Evolutionary conservation across 1,140 invertebrate species (phyloP).

Genomic region (silkworm (Bombyx mori)): DNA sequence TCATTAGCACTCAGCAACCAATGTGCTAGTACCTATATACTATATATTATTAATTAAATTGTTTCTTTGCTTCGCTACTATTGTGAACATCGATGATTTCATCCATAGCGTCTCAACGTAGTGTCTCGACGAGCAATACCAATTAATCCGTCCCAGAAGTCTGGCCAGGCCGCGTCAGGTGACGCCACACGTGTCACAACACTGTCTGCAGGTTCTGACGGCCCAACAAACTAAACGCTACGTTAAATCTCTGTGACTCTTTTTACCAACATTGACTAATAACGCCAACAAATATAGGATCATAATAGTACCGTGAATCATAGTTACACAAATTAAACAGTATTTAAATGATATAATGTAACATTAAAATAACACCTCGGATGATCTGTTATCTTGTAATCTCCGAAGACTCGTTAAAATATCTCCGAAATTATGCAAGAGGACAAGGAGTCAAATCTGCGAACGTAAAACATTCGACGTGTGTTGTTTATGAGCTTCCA

Average conservation of each 20-base stretch:
- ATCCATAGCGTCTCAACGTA: conserved; percentile 15
- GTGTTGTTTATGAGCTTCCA: conserved; percentile 47
- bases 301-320: not conserved
- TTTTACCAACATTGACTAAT: not conserved
- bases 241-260: too few relatives aligned
- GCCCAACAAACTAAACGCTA: not conserved
- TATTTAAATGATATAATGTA: too few relatives aligned
- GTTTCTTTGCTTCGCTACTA: conserved; percentile 12
- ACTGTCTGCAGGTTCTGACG: conserved; percentile 1
- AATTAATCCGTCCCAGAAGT: conserved; percentile 24
- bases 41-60: not conserved
- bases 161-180: conserved; percentile 12
- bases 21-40: too few relatives aligned
- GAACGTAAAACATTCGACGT: conserved; percentile 11
- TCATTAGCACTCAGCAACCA: too few relatives aligned
- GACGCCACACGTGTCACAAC: conserved; percentile 22
- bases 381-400: too few relatives aligned
- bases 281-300: conserved; percentile 2
- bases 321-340: too few relatives aligned
- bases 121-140: conserved; percentile 16
- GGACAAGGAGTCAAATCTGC: conserved; percentile 3
- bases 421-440: not conserved
- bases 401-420: too few relatives aligned
- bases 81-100: conserved; percentile 23
- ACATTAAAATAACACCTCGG: too few relatives aligned